Evolutionary conservation across 1,140 invertebrate genomes (phyloP).

Genomic region (Archegozetes longisetosus): DNA sequence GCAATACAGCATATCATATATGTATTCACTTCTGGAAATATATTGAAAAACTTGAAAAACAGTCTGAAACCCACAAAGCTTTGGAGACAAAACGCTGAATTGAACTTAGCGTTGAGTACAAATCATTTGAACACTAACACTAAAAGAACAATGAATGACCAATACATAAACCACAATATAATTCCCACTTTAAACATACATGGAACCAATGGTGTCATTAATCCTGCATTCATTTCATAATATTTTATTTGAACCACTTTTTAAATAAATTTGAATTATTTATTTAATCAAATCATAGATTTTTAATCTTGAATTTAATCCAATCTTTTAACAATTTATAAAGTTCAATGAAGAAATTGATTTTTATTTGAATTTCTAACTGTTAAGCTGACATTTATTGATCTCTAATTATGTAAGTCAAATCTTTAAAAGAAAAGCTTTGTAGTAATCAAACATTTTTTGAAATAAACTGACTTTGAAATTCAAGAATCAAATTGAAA

Average conservation of each 20-base stretch:
- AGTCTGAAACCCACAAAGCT: background rate
- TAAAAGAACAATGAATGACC: background rate
- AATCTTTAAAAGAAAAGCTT: no score
- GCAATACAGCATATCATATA: conserved; percentile 9
- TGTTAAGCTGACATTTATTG: no score
- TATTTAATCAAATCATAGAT: no score
- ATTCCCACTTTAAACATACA: background rate
- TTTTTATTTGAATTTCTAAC: no score
- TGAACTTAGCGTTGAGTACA: background rate
- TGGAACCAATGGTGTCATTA: background rate
- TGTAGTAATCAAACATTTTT: no score
- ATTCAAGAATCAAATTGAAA: no score
- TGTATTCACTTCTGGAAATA: background rate
- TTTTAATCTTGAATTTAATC: no score
- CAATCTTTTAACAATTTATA: no score
- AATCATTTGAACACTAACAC: background rate
- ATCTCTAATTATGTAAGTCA: no score
- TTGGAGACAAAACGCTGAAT: background rate
- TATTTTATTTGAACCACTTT: background rate
- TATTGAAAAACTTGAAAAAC: background rate
- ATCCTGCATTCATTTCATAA: background rate
- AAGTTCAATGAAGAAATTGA: no score
- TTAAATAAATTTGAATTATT: background rate
- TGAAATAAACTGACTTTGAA: no score
- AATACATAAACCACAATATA: background rate